Evolutionary conservation across 2,888 invertebrate species (phyloP), one percentile per base, ranked within the genome.

Genomic region (Amphipoea oculea): DNA sequence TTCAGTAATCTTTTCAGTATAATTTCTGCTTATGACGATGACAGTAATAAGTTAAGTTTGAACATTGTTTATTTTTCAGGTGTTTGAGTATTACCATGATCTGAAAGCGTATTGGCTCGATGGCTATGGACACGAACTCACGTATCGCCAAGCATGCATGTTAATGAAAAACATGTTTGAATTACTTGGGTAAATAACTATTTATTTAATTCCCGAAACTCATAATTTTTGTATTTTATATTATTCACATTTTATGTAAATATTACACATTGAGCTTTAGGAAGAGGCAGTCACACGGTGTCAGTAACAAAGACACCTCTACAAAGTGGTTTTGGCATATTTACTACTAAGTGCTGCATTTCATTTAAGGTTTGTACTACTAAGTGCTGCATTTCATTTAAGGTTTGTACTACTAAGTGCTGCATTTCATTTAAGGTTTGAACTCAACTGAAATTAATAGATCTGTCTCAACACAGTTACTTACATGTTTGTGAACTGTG

Each of bases 101-200:
- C 93, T 99, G 75, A 98, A 98, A 93, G 98, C 98, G 91, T 99
- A 98, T 93, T 99, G 98, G 98, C 95, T 98, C 83, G 98, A 99
- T 93, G 99, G 99, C 11, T 99, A 99, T 91, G 99, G 98, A 20
- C 97, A 98, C 91, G 96, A 98, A 83, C 93, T 99, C 76, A 98
- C 98, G 4, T 98, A 98, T 91, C 96, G 97, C 86, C 98, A 98
- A 94, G 98, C 99, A 2, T 99, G 99, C 92, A 97, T 98, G 81
- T 97, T 98, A 36, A 96, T 99, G 77, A 97, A 97, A 81, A 97
- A 98, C 91, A 97, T 98, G 97, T 97, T 98, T 86, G 95, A 97
- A 57, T 97, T 97, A 93, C 97, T 99, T 88, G 96, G 97, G 98
- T 98, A 96, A 96, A 29, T 9, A 17, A 45, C 5, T 48, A 14